Conservation (phyloP, 2,113 vertebrate genomes). For the Anarhynchus alexandrinus region DNA sequence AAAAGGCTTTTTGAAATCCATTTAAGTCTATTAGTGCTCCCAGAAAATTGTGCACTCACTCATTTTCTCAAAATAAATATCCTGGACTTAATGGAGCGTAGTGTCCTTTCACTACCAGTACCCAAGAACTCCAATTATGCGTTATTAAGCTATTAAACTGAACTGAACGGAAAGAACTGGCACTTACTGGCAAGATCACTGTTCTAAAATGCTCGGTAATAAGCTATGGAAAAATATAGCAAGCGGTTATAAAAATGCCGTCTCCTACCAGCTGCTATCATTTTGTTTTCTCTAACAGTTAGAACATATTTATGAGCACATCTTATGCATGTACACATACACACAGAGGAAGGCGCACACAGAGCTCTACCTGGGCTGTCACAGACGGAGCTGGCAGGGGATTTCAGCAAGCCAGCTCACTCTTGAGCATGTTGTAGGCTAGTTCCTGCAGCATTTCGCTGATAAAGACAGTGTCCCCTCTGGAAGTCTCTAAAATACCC, state of each 20-base stretch:
- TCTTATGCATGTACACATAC: not conserved
- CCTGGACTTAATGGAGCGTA: slow-evolving; percentile 35
- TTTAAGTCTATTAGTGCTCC: slow-evolving; percentile 14
- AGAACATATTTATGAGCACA: not conserved
- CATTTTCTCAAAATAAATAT: slow-evolving; percentile 47
- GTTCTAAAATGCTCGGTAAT: not conserved
- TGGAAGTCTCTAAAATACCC: not conserved
- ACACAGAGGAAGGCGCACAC: accelerated
- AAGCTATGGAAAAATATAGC: slow-evolving; percentile 14
- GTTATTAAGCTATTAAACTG: slow-evolving; percentile 44
- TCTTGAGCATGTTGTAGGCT: not conserved
- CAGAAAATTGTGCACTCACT: slow-evolving; percentile 22
- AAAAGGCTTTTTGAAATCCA: slow-evolving; percentile 47
- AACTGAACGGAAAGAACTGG: slow-evolving; percentile 17
- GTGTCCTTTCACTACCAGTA: slow-evolving; percentile 32
- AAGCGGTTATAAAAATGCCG: not conserved
- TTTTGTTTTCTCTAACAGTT: not conserved
- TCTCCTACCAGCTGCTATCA: not conserved
- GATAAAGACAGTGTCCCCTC: not conserved
- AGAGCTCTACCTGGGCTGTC: not conserved
- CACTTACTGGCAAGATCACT: slow-evolving; percentile 22
- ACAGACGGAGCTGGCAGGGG: not conserved
- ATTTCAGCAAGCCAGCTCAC: not conserved
- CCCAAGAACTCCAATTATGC: slow-evolving; percentile 38
- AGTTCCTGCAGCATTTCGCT: not conserved